Evolutionary conservation across 2,888 invertebrate genomes (phyloP), one percentile per base, ranked within the genome.

Genomic region (Zaprionus obscuricornis): DNA sequence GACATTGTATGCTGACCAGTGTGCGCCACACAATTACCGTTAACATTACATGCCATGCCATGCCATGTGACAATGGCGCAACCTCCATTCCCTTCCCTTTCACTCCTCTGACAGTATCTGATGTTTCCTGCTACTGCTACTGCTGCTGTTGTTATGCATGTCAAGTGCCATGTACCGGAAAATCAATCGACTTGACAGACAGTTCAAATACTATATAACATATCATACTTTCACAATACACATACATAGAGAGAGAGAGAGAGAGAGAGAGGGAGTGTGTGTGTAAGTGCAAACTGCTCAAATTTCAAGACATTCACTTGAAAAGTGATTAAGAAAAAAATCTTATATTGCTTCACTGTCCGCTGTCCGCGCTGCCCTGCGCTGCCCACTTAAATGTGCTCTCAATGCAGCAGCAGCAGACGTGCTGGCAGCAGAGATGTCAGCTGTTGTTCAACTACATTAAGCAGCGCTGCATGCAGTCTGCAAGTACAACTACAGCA

Each of bases 1-100:
- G n/a, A n/a, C n/a, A n/a, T n/a, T n/a, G n/a, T n/a, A n/a, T 55
- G 58, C 45, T 78, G 79, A 73, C 73, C 78, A 82, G 57, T 65
- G 68, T n/a, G n/a, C n/a, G n/a, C n/a, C n/a, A 55, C 76, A 83
- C 79, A 78, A 83, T 79, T 78, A 74, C 79, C 69, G 82, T 74
- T 78, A 66, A 40, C 66, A 75, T 72, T 74, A 66, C 64, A 70
- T 42, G 13, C n/a, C 16, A 29, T 13, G 42, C 16, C 10, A 37
- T 18, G 57, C 27, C 50, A 57, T 71, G 74, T 76, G 81, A 77
- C 74, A 77, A 69, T 60, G 62, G 50, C 40, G 37, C n/a, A 13
- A 14, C 39, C 29, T 10, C 6, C n/a, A n/a, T 39, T 8, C 18
- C 13, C 34, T 31, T 22, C 18, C 29, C 45, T 37, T 39, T 56